phyloP scores from a whole-genome alignment of 35 echinoderm and acorn worm species.

The Ophiothrix spiculata region DNA sequence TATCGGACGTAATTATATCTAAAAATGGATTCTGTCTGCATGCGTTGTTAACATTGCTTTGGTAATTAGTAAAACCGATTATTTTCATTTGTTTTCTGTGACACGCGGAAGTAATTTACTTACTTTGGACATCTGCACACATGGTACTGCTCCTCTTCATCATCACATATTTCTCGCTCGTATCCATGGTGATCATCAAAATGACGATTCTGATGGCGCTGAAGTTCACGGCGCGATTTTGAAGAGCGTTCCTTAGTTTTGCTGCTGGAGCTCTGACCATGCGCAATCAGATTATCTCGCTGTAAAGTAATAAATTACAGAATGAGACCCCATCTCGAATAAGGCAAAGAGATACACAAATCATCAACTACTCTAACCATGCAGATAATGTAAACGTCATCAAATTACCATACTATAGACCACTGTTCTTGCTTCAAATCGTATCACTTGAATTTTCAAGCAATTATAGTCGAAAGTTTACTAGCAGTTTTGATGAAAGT shows the following conservation, averaged over 20 bases:
- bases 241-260: neutral
- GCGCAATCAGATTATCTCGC: neutral
- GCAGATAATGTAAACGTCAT: neutral
- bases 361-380: too few species aligned
- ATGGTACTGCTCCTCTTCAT: neutral
- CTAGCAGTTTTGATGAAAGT: neutral
- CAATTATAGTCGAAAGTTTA: neutral
- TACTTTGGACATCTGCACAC: neutral
- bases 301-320: neutral
- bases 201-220: neutral
- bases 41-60: too few species aligned
- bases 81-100: too few species aligned
- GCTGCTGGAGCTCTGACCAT: neutral
- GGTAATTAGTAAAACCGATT: too few species aligned
- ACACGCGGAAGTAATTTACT: too few species aligned
- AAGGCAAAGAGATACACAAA: too few species aligned
- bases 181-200: neutral
- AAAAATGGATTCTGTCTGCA: too few species aligned
- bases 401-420: neutral
- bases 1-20: too few species aligned
- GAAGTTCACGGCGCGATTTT: neutral
- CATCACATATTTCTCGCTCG: neutral
- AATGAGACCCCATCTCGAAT: too few species aligned
- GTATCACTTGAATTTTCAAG: neutral
- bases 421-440: neutral